A percentile compares a stretch with the other conserved stretches of the same genome.
Conservation (phyloP, 2,113 vertebrate genomes). For the Phylloscopus trochilus region DNA sequence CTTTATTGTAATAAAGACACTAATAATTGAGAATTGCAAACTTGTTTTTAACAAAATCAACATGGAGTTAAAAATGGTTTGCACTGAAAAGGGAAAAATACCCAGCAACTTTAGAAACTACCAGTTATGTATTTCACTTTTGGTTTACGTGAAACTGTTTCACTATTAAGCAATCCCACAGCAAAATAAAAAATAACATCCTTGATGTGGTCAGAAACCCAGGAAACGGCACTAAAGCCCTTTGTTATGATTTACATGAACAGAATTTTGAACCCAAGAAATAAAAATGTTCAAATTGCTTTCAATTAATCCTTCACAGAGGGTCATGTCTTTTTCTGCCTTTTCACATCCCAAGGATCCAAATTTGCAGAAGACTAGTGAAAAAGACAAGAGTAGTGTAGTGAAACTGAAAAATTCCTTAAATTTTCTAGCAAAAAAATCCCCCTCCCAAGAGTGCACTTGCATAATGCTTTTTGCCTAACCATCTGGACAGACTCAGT, state of each 20-base stretch:
- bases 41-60: neutral
- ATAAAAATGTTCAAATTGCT: neutral
- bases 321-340: neutral
- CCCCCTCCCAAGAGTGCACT: neutral
- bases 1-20: neutral
- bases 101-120: neutral
- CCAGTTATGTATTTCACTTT: neutral
- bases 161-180: neutral
- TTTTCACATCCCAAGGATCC: neutral
- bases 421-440: neutral
- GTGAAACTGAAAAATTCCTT: neutral
- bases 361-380: neutral
- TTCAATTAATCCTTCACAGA: neutral
- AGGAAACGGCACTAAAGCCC: neutral
- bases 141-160: neutral
- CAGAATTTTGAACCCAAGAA: neutral
- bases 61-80: neutral
- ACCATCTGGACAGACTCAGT: slow-evolving; percentile 46
- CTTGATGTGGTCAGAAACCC: neutral
- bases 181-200: neutral
- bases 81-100: neutral
- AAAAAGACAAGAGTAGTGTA: neutral
- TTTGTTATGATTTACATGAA: neutral
- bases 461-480: slow-evolving; percentile 29
- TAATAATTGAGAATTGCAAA: neutral